These are phyloP conservation scores for Eutrigla gurnardus DNA, from an alignment of 2,797 vertebrate species.

Conservation along the genomic window DNA sequence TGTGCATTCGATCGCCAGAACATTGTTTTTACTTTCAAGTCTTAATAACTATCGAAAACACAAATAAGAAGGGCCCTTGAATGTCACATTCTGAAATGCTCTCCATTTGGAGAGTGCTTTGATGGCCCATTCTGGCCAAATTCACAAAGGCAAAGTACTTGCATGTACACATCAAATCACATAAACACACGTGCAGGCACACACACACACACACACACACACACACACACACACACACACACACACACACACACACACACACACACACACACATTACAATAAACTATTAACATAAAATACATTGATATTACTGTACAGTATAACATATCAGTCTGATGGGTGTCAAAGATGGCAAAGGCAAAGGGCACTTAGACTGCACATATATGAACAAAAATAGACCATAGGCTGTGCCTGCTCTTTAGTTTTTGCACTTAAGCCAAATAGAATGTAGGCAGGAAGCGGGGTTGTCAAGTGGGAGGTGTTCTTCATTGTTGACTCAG, in stretches of 20 bases:
- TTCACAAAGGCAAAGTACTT: neutral
- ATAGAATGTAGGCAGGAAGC: slow-evolving; percentile 18
- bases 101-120: neutral
- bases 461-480: slow-evolving; percentile 20
- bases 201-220: neutral
- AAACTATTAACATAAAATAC: neutral
- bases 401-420: neutral
- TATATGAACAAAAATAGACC: neutral
- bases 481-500: slow-evolving; percentile 16
- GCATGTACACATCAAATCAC: neutral
- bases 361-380: neutral
- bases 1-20: slow-evolving; percentile 22
- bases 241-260: neutral
- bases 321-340: neutral
- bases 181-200: neutral
- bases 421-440: neutral
- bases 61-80: slow-evolving; percentile 23
- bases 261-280: neutral
- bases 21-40: slow-evolving; percentile 23
- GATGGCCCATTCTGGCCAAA: neutral
- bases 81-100: slow-evolving; percentile 4
- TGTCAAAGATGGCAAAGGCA: neutral
- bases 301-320: neutral
- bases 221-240: neutral
- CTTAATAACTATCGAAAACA: slow-evolving; percentile 31